A percentile compares a stretch with the other conserved stretches of the same genome.
Evolutionary conservation across 2,113 vertebrate genomes (phyloP).

Genomic region (Corythornis vintsioides): DNA sequence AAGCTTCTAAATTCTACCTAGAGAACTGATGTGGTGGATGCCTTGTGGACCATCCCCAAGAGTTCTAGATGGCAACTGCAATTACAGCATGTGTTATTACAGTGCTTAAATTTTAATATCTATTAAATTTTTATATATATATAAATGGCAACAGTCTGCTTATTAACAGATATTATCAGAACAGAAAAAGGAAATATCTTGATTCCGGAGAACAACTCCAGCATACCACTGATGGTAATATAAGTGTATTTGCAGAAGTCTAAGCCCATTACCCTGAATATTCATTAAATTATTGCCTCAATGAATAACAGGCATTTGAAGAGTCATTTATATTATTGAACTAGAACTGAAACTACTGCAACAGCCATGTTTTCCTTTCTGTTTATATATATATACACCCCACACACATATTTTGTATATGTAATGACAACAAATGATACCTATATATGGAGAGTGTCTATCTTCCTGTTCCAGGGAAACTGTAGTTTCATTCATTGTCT

Average conservation of each 20-base stretch:
- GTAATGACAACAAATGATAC: not conserved
- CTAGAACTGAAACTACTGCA: not conserved
- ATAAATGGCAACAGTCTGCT: not conserved
- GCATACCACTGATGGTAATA: not conserved
- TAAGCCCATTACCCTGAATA: not conserved
- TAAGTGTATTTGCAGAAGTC: not conserved
- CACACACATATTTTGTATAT: not conserved
- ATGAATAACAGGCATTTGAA: not conserved
- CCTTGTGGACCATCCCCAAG: not conserved
- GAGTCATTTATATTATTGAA: not conserved
- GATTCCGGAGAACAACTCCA: not conserved
- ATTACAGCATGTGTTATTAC: not conserved
- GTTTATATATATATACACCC: not conserved
- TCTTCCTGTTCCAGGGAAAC: not conserved
- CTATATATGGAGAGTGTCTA: not conserved
- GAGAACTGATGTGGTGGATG: not conserved
- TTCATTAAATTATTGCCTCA: not conserved
- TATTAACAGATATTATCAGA: not conserved
- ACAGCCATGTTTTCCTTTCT: not conserved
- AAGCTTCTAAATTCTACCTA: not conserved
- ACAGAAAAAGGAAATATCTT: not conserved
- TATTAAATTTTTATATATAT: not conserved
- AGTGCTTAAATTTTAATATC: not conserved
- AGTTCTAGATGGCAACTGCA: not conserved
- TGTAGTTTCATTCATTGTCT: not conserved